Percentiles rank a stretch among this genome's conserved stretches.
Evolutionary conservation across 2,797 vertebrate genomes (phyloP).

Genomic region (Eleutherodactylus coqui): DNA sequence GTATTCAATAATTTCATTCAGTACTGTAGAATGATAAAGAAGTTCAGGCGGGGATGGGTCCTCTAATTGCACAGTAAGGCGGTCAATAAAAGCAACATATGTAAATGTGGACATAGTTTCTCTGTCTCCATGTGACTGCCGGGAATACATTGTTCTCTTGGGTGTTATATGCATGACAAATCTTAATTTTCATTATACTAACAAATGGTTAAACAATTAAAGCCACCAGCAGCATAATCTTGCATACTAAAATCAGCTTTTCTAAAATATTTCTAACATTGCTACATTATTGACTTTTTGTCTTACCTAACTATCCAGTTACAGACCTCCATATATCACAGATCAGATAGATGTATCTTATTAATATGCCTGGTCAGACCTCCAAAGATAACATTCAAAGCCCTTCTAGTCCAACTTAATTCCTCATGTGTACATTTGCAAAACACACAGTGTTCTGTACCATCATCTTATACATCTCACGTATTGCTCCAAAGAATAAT

Average conservation of each 20-base stretch:
- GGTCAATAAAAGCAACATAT: not conserved
- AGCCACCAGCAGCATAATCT: not conserved
- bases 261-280: constrained; percentile 41
- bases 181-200: not conserved
- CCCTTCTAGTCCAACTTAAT: constrained; percentile 58
- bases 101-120: not conserved
- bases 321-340: constrained; percentile 52
- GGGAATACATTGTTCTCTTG: not conserved
- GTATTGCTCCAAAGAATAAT: constrained; percentile 37
- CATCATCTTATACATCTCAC: constrained; percentile 42
- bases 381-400: constrained; percentile 61
- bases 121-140: not conserved
- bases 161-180: not conserved
- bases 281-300: constrained; percentile 60
- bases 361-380: constrained; percentile 63
- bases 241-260: constrained; percentile 37
- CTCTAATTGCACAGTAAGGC: not conserved
- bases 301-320: constrained; percentile 53
- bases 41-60: not conserved
- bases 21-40: not conserved
- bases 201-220: constrained; percentile 23
- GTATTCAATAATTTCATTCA: not conserved
- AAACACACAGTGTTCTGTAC: constrained; percentile 54
- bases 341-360: constrained; percentile 58
- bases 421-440: constrained; percentile 52